Evolutionary conservation across 2,113 vertebrate genomes (phyloP), one percentile per base, ranked within the genome.

Genomic region (Numida meleagris): DNA sequence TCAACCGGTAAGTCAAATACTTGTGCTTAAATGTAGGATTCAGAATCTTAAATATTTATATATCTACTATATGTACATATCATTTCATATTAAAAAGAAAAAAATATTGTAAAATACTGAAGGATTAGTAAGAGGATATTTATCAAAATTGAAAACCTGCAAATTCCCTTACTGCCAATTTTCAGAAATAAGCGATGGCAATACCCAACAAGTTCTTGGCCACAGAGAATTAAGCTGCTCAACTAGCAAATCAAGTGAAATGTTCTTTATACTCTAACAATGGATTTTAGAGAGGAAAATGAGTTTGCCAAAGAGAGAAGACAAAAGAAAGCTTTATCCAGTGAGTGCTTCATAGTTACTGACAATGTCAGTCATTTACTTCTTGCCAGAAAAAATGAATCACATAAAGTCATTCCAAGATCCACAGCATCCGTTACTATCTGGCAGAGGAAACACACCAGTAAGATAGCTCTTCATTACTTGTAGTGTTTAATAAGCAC

Each of bases 321-420:
- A 83, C 55, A 86, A 82, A 91, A 91, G 23, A 77, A 87, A n/a
- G 31, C 4, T 86, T 93, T 77, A 51, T 76, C 40, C 45, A 62
- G 27, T 45, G 36, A 82, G 14, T 50, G 66, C 36, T 80, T 82
- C 62, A 74, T 58, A 71, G 43, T 48, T 87, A 74, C 31, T 89
- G 78, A 70, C 79, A 91, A 36, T 42, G 72, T 86, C 87, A 91
- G 65, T 61, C 79, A 80, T 80, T 77, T 33, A 53, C 14, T 7
- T n/a, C n/a, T 58, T 83, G 82, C 55, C 68, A 83, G 61, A 78
- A 91, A 93, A 91, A 50, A 33, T 34, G 50, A 85, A 91, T 86
- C n/a, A 63, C 77, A 74, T 38, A 4, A 17, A 91, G 55, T 66
- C 50, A 40, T 75, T 90, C 68, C 76, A 78, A 93, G 79, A 93